Evolutionary conservation across 1,140 invertebrate species (phyloP).

Genomic region (Heterodera carotae): DNA sequence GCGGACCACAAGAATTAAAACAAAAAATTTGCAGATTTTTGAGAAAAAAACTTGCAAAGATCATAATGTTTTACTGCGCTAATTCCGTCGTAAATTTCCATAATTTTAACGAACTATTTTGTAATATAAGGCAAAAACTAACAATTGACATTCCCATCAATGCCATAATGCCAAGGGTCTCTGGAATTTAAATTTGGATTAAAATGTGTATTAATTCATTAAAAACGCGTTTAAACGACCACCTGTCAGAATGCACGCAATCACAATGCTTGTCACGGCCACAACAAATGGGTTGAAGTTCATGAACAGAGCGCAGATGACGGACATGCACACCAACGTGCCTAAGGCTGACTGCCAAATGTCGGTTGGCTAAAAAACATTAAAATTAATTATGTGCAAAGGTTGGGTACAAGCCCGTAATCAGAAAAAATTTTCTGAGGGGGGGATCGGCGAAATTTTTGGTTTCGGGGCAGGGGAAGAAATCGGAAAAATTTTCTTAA

Average conservation of each 20-base stretch:
- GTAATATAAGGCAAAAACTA: constrained; percentile 66
- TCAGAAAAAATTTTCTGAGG: no score
- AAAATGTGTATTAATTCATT: background rate
- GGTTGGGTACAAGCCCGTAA: no score
- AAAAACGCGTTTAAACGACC: constrained; percentile 40
- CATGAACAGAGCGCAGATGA: constrained; percentile 67
- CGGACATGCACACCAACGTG: constrained; percentile 64
- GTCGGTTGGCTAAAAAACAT: constrained; percentile 55
- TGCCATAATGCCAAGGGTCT: constrained; percentile 65
- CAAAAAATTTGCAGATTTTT: no score
- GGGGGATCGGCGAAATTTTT: no score
- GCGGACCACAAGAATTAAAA: no score
- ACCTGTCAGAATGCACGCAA: constrained; percentile 66
- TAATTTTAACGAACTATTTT: constrained; percentile 65
- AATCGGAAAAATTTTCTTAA: background rate
- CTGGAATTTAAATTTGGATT: constrained; percentile 32
- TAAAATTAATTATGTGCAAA: no score
- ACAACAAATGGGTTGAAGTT: constrained; percentile 66
- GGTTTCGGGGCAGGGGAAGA: no score
- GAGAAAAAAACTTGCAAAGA: no score
- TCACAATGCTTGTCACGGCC: constrained; percentile 63
- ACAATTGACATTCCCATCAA: constrained; percentile 64
- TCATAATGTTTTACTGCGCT: no score
- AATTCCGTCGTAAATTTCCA: no score
- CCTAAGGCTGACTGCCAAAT: constrained; percentile 66